Evolutionary conservation across 37 sponge, comb jelly and placozoan genomes (phyloP).

Genomic region (Mnemiopsis leidyi): DNA sequence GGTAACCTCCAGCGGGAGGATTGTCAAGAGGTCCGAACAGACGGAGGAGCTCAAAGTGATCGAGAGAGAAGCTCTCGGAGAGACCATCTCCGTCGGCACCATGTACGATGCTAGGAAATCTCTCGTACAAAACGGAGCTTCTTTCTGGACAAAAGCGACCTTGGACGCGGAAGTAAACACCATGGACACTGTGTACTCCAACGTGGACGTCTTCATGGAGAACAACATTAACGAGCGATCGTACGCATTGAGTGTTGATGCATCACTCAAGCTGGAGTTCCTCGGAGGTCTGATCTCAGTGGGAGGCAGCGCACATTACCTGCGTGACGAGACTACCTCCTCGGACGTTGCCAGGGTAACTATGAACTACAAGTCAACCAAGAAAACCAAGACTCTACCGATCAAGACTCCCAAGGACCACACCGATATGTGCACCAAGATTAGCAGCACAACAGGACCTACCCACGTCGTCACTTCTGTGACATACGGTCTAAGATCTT

Average conservation of each 20-base stretch:
- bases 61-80: slow-evolving; percentile 64
- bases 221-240: not conserved
- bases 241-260: not conserved
- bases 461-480: slow-evolving; percentile 49
- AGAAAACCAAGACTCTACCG: not conserved
- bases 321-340: not conserved
- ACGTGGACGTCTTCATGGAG: not conserved
- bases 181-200: slow-evolving; percentile 37
- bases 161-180: not conserved
- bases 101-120: slow-evolving; percentile 53
- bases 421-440: not conserved
- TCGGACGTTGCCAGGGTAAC: not conserved
- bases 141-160: slow-evolving; percentile 25
- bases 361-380: slow-evolving; percentile 32
- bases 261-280: not conserved
- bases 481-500: slow-evolving; percentile 24
- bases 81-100: slow-evolving; percentile 20
- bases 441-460: not conserved
- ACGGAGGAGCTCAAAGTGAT: not conserved
- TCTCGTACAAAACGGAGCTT: not conserved
- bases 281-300: slow-evolving; percentile 1
- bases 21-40: not conserved
- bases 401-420: not conserved
- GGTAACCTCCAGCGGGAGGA: not conserved
- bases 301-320: slow-evolving; percentile 10